Evolutionary conservation across 1,140 invertebrate genomes (phyloP), one percentile per base, ranked within the genome.

Genomic region (Hyles euphorbiae): DNA sequence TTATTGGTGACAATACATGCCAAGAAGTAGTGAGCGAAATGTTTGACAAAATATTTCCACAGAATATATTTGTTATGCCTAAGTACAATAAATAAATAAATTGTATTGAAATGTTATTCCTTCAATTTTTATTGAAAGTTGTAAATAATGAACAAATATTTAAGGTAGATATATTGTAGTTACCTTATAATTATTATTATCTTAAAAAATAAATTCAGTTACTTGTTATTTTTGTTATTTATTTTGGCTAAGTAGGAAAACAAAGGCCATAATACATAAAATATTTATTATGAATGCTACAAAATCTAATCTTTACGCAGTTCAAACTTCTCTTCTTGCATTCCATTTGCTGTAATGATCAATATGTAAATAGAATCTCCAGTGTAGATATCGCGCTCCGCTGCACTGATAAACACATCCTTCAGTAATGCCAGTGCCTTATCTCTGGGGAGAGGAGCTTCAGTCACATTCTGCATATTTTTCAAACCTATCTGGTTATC

Each of bases 351-450:
- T 33, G 97, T 98, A 55, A 99, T 96, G 58, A 99, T 93, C 65
- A 96, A 94, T 61, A 99, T 95, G 34, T 91, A 86, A 66, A 99
- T 93, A 51, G 93, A 93, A 91, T 99, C 98, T 59, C 98, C 98
- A 75, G 97, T 98, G 74, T 97, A 95, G 68, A 99, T 99, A 82
- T 99, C 98, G 84, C 98, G 92, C 81, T 99, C 98, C 57, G 98
- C 95, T 44, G 98, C 98, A 56, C 98, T 97, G 63, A 97, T 97
- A 78, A 99, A 99, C 0, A 96, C 95, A 91, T 99, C 98, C 73
- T 98, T 98, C 3, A 99, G 89, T 10, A 99, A 89, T 32, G 91
- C 89, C 6, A 98, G 78, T 4, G 97, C 98, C 68, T 94, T 94
- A 50, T 98, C 97, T 69, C 92, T 83, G 7, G 93, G 92, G 3